Conservation (phyloP, 2,797 vertebrate genomes). For the Spheniscus humboldti region DNA sequence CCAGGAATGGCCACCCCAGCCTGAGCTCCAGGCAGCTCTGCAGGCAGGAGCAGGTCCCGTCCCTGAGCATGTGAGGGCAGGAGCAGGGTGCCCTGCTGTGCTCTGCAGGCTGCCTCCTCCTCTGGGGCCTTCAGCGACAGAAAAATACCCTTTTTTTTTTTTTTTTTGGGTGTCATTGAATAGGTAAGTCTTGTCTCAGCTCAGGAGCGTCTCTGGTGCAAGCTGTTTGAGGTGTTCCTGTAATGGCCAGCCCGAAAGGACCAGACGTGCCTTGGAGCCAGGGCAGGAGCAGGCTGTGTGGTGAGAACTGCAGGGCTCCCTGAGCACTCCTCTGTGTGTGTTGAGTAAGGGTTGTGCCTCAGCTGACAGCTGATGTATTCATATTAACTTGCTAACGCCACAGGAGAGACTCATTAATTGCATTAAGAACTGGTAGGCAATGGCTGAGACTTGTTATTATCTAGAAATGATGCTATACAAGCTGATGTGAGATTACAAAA, state of each 20-base stretch:
- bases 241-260: too few relatives aligned
- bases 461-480: not conserved
- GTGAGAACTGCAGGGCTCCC: not conserved
- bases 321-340: rapidly evolving
- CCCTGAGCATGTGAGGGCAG: not conserved
- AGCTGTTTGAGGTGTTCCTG: not conserved
- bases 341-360: not conserved
- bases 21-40: too few relatives aligned
- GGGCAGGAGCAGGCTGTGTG: not conserved
- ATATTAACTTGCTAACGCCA: not conserved
- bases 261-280: not conserved
- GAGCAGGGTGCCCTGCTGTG: too few relatives aligned
- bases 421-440: not conserved
- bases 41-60: not conserved
- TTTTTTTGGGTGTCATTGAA: not conserved
- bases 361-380: not conserved
- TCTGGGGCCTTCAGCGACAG: not conserved
- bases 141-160: not conserved
- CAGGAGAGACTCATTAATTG: not conserved
- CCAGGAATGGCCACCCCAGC: not conserved
- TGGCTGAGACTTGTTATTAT: not conserved
- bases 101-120: not conserved
- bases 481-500: not conserved
- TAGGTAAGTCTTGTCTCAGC: not conserved
- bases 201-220: not conserved